phyloP scores from a whole-genome alignment of 2,888 invertebrate genomes.

The Thymelicus acteon region DNA sequence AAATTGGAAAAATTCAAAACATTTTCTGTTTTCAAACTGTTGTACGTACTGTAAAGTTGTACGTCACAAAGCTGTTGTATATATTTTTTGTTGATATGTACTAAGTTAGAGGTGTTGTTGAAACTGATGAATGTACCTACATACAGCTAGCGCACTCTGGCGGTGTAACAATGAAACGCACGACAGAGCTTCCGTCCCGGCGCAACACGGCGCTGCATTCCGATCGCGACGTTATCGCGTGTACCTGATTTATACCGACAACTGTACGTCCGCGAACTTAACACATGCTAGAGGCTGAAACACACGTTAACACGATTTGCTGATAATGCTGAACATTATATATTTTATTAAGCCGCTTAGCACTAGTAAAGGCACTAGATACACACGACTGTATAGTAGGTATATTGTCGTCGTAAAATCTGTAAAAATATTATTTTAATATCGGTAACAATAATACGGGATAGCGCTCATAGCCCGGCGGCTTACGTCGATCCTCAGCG shows the following conservation, averaged over 20 bases:
- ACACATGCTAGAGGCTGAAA: slow-evolving; percentile 4
- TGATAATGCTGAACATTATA: neutral
- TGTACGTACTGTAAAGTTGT: too few relatives aligned
- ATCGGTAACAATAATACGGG: too few relatives aligned
- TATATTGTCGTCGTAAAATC: too few relatives aligned
- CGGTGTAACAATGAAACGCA: slow-evolving; percentile 8
- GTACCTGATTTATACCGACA: slow-evolving; percentile 63
- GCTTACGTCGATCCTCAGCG: too few relatives aligned
- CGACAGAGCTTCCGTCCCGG: slow-evolving; percentile 19
- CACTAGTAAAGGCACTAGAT: too few relatives aligned
- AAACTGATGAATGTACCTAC: neutral
- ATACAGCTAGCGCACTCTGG: neutral
- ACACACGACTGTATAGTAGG: too few relatives aligned
- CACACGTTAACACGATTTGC: slow-evolving; percentile 7
- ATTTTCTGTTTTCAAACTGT: too few relatives aligned
- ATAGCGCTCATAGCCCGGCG: too few relatives aligned
- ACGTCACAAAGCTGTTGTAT: too few relatives aligned
- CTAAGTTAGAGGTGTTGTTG: neutral
- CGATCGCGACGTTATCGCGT: slow-evolving; percentile 66
- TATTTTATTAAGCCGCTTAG: neutral
- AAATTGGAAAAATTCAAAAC: too few relatives aligned
- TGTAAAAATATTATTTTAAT: too few relatives aligned
- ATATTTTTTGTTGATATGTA: too few relatives aligned
- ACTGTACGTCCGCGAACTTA: slow-evolving; percentile 31
- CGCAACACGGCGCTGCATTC: slow-evolving; percentile 52